These are phyloP conservation scores for Drosophila nasuta DNA, from an alignment of 1,140 invertebrate species.

Conservation along the genomic window DNA sequence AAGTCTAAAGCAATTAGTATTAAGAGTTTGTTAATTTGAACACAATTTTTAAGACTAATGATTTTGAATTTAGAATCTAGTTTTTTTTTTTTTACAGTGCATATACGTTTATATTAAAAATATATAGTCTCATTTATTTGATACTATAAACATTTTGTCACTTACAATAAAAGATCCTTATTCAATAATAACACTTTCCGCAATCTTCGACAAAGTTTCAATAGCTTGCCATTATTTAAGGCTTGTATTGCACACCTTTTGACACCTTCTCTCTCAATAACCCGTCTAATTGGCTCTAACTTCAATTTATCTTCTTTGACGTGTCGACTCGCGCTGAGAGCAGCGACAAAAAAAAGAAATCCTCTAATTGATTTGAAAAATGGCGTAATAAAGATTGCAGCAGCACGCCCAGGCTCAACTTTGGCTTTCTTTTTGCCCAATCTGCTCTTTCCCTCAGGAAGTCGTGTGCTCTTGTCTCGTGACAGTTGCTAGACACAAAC, in stretches of 20 bases:
- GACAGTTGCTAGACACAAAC: constrained; percentile 46
- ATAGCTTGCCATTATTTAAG: neutral
- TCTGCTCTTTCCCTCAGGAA: constrained; percentile 4
- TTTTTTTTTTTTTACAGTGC: too few relatives aligned
- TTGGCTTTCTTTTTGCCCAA: constrained; percentile 17
- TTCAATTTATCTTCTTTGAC: constrained; percentile 26
- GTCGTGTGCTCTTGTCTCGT: constrained; percentile 30
- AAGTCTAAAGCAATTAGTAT: too few relatives aligned
- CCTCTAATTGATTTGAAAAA: constrained; percentile 72
- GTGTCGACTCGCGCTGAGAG: constrained; percentile 24
- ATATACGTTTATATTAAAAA: too few relatives aligned
- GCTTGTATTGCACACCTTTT: neutral
- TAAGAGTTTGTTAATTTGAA: too few relatives aligned
- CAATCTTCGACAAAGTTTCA: too few relatives aligned
- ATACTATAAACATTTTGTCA: too few relatives aligned
- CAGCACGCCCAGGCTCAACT: constrained; percentile 22
- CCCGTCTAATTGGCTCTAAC: constrained; percentile 9
- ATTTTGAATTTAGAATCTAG: too few relatives aligned
- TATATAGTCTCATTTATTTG: too few relatives aligned
- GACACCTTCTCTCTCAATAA: constrained; percentile 20
- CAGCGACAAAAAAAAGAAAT: constrained; percentile 21
- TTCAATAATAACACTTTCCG: too few relatives aligned
- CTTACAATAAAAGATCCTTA: too few relatives aligned
- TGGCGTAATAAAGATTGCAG: constrained; percentile 47
- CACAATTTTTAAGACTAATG: too few relatives aligned